A percentile compares a stretch with the other conserved stretches of the same genome.
Evolutionary conservation across 2,113 vertebrate species (phyloP).

Genomic region (Mobula hypostoma): DNA sequence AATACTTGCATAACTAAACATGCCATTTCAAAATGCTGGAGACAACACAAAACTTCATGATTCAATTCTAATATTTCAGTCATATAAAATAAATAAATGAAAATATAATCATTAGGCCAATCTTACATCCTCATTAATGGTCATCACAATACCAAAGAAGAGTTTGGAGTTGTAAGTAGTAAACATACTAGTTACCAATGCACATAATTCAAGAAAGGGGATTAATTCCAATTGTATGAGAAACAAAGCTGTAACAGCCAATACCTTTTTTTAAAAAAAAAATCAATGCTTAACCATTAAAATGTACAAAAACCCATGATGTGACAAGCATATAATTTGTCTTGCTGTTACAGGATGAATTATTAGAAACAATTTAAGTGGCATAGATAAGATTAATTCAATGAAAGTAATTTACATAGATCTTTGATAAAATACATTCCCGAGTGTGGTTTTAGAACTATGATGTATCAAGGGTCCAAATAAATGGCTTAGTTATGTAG

Average conservation of each 20-base stretch:
- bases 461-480: not conserved
- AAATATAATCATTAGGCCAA: not conserved
- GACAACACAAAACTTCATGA: not conserved
- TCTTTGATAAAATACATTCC: not conserved
- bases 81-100: not conserved
- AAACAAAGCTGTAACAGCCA: not conserved
- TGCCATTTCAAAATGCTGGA: not conserved
- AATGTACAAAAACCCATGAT: not conserved
- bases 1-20: conserved; percentile 4
- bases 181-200: not conserved
- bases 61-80: not conserved
- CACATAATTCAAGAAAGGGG: not conserved
- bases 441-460: not conserved
- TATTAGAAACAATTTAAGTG: not conserved
- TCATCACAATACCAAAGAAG: not conserved
- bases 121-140: too few species aligned
- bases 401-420: not conserved
- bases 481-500: not conserved
- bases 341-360: not conserved
- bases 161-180: not conserved
- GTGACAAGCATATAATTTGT: not conserved
- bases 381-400: not conserved
- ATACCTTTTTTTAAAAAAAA: not conserved
- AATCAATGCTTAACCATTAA: not conserved
- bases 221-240: not conserved